Evolutionary conservation across 1,140 invertebrate species (phyloP).

Genomic region (Alviniconcha marisindica): DNA sequence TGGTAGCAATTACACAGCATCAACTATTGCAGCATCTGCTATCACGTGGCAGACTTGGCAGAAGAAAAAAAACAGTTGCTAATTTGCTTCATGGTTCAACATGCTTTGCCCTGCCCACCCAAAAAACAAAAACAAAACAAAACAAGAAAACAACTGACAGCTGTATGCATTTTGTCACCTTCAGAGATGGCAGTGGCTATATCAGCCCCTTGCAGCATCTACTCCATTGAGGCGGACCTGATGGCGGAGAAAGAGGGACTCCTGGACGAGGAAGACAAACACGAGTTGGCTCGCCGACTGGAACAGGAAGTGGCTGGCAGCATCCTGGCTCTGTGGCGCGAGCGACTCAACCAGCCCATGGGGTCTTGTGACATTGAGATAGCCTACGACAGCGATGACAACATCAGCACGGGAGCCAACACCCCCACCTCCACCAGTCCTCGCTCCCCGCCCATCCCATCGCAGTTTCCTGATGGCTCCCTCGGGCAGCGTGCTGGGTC

Average conservation of each 20-base stretch:
- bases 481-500: not conserved
- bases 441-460: constrained; percentile 2
- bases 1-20: no score
- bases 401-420: constrained; percentile 11
- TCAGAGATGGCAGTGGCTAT: constrained; percentile 23
- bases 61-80: not conserved
- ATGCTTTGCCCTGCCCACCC: no score
- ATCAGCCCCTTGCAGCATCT: constrained; percentile 27
- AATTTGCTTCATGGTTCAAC: no score
- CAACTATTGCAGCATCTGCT: no score
- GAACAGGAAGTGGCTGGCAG: constrained; percentile 47
- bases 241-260: constrained; percentile 44
- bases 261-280: constrained; percentile 44
- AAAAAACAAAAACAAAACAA: not conserved
- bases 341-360: constrained; percentile 27
- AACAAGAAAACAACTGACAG: not conserved
- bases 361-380: constrained; percentile 13
- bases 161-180: not conserved
- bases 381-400: constrained; percentile 31
- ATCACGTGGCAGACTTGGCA: no score
- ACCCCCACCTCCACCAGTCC: constrained; percentile 31
- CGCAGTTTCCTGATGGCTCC: not conserved
- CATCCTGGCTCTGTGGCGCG: constrained; percentile 49
- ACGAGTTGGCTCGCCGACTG: constrained; percentile 47
- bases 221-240: constrained; percentile 48